Evolutionary conservation across 1,140 invertebrate genomes (phyloP).

Genomic region (Procambarus virginalis): DNA sequence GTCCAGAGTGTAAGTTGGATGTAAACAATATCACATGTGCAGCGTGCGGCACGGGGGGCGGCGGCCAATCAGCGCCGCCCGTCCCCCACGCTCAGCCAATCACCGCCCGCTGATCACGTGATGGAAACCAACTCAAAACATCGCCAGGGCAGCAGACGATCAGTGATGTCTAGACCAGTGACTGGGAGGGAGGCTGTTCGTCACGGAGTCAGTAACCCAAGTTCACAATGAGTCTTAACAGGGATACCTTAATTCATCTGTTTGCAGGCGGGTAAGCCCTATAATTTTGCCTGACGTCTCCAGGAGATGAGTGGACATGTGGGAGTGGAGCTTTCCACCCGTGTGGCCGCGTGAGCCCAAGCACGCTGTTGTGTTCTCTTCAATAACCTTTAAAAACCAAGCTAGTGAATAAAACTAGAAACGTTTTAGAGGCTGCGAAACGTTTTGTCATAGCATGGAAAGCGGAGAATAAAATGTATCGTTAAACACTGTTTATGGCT

Average conservation of each 20-base stretch:
- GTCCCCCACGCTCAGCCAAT: slow-evolving; percentile 4
- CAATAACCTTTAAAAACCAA: no score
- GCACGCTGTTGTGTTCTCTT: no score
- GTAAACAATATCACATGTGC: slow-evolving; percentile 60
- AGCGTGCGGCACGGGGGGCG: not conserved
- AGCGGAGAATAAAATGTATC: no score
- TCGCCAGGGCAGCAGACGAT: not conserved
- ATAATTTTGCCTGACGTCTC: no score
- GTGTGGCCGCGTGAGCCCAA: no score
- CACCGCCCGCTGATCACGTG: slow-evolving; percentile 45
- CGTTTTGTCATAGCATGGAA: no score
- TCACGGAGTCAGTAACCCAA: not conserved
- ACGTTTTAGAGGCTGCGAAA: no score
- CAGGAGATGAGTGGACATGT: no score
- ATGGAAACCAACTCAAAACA: slow-evolving; percentile 53
- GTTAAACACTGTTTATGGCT: no score
- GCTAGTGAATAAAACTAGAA: no score
- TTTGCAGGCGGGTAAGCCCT: slow-evolving; percentile 89
- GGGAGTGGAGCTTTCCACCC: no score
- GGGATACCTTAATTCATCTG: slow-evolving; percentile 89
- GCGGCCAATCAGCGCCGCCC: slow-evolving; percentile 27
- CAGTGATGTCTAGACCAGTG: slow-evolving; percentile 49
- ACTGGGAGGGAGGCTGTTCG: not conserved
- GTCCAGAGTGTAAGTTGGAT: not conserved
- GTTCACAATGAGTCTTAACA: slow-evolving; percentile 61